Evolutionary conservation across 2,797 vertebrate species (phyloP).

Genomic region (Lagocephalus sceleratus): DNA sequence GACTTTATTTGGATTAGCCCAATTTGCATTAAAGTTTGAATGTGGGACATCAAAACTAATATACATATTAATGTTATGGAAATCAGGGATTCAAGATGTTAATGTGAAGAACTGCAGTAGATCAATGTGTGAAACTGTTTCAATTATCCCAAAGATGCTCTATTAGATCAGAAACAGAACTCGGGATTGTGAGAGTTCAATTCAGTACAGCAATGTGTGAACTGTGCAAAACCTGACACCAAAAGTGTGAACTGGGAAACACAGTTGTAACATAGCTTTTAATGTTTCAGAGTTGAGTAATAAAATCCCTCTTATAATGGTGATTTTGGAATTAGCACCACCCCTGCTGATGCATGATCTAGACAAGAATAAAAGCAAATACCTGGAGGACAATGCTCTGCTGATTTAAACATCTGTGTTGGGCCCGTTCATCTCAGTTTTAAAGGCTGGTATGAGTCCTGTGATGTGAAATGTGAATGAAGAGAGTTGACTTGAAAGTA

Average conservation of each 20-base stretch:
- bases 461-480: too few species aligned
- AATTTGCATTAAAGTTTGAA: not conserved
- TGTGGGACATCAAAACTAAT: not conserved
- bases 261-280: too few species aligned
- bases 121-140: constrained; percentile 8
- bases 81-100: not conserved
- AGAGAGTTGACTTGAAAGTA: too few species aligned
- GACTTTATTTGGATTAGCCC: not conserved
- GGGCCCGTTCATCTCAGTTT: too few species aligned
- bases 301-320: too few species aligned
- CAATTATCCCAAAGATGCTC: constrained; percentile 6
- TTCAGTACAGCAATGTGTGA: too few species aligned
- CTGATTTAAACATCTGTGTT: too few species aligned
- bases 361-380: constrained; percentile 14
- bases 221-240: too few species aligned
- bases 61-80: constrained; percentile 2
- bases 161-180: not conserved
- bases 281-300: too few species aligned
- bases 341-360: constrained; percentile 19
- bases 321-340: not conserved
- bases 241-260: too few species aligned
- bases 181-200: not conserved
- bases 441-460: too few species aligned
- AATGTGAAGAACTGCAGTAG: not conserved
- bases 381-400: not conserved